Base-by-base conservation (phyloP, 1,140 invertebrate species). In the Onthophagus taurus region DNA sequence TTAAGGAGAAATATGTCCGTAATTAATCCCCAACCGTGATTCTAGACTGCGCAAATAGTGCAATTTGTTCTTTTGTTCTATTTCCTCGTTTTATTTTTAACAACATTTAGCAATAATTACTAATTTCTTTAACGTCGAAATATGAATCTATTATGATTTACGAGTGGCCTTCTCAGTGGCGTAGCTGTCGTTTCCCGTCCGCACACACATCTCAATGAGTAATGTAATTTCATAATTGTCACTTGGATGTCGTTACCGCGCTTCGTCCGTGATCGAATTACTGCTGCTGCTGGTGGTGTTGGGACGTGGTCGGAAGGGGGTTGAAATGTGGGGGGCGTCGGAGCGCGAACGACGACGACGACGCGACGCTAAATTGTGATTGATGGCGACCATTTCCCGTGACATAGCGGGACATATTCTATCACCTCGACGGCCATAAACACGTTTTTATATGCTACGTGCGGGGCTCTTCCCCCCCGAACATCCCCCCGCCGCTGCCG, bases 181-280 rank as follows among this genome's bases (percentile, higher is more conserved):
- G 44, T 44, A 35, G 38, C 50, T n/a, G 50, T 54, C 56, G 44
- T 44, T 51, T 59, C 48, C 43, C 55, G 50, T 51, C n/a, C 23
- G n/a, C 23, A 26, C 23, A n/a, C n/a, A 56, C 56, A 53, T 58
- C 54, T 56, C 50, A 56, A 55, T 57, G 57, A 59, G 48, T 55
- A 57, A 59, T 59, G 57, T 55, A 59, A 59, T 57, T 57, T 57
- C 55, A 59, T 59, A 59, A 59, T 59, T 59, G 57, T 59, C 57
- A 59, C 50, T 56, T 52, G 50, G 45, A 55, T 47, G 55, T 57
- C 55, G 55, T 57, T 57, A 55, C 51, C n/a, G 23, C 23, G 23
- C 49, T 43, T 51, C 35, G 39, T 39, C 42, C 19, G 48, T 42
- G 37, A 52, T 48, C 50, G 47, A 52, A 52, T 52, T 52, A 52